Evolutionary conservation across 2,113 vertebrate genomes (phyloP).

Genomic region (Salminus brasiliensis): DNA sequence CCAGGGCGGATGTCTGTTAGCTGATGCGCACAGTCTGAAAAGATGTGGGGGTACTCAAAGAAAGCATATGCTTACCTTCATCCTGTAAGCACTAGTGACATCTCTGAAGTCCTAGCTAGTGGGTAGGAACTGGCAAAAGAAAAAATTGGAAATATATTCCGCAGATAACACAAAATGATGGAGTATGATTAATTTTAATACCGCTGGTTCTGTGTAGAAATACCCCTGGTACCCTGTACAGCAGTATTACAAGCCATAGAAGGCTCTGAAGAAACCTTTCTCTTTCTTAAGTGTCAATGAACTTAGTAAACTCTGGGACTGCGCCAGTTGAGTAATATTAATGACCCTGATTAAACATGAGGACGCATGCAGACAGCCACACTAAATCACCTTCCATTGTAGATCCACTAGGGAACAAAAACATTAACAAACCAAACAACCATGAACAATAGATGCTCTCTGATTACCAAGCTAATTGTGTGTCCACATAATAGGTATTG

Average conservation of each 20-base stretch:
- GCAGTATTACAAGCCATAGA: conserved; percentile 20
- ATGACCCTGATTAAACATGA: neutral
- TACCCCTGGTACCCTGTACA: neutral
- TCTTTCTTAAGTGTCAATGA: conserved; percentile 31
- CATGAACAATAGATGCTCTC: conserved; percentile 29
- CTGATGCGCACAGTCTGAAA: too few species aligned
- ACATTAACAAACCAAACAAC: conserved; percentile 20
- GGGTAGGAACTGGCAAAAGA: too few species aligned
- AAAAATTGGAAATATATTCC: too few species aligned
- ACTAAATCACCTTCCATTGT: neutral
- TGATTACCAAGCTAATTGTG: conserved; percentile 36
- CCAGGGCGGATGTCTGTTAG: too few species aligned
- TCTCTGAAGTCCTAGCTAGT: too few species aligned
- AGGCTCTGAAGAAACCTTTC: conserved; percentile 16
- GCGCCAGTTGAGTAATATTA: conserved; percentile 20
- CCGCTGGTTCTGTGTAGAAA: neutral
- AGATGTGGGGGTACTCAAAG: too few species aligned
- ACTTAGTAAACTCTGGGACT: conserved; percentile 35
- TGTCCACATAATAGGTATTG: conserved; percentile 46
- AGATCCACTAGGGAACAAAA: conserved; percentile 8
- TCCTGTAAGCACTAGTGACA: too few species aligned
- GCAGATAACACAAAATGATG: too few species aligned
- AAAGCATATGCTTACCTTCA: too few species aligned
- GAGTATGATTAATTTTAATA: neutral
- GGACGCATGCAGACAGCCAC: conserved; percentile 28